Evolutionary conservation across 2,797 vertebrate species (phyloP), one percentile per base, ranked within the genome.

Genomic region (Sebastes hubbsi): DNA sequence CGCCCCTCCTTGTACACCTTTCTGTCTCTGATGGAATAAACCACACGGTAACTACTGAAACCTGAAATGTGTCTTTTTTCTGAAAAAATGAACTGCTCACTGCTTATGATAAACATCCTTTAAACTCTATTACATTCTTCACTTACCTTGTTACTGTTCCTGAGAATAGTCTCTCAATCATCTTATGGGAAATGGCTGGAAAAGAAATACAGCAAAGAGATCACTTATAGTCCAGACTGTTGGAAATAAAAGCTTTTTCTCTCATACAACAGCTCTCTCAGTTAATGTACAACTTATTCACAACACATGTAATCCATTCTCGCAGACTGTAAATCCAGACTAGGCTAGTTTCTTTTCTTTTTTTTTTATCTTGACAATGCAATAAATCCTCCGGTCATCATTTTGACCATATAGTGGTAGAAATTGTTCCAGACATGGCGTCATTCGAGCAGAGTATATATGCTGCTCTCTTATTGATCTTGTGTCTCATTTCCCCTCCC

Each of bases 151-250:
- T 99, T 78, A 99, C 98, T 1, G 98, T 97, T 80, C 98, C 98
- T 1, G 98, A 99, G 94, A 99, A 99, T 91, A 99, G 96, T 73
- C 98, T 95, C 80, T 98, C 97, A 52, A 99, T 97, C 96, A 99
- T 97, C 93, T 94, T 96, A 42, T 88, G 93, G 34, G 98, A 99
- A 80, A 99, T 94, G 67, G 98, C 98, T 99, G 94, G 22, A 89
- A 74, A 77, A 76, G 70, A 78, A 55, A 90, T 1, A 81, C 4
- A 88, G 14, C 1, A 74, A 32, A 85, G 18, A 81, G 13, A 80
- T 78, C 22, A 81, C 30, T 79, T 79, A 87, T 16, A 78, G 83
- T 70, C 55, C 46, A 62, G 61, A 72, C 67, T 49, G 16, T 54
- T 46, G 52, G 25, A 12, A 11, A 65, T 75, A 59, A 29, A 71